phyloP scores from a whole-genome alignment of 1,140 invertebrate genomes.

The Ceratosolen fusciceps region DNA sequence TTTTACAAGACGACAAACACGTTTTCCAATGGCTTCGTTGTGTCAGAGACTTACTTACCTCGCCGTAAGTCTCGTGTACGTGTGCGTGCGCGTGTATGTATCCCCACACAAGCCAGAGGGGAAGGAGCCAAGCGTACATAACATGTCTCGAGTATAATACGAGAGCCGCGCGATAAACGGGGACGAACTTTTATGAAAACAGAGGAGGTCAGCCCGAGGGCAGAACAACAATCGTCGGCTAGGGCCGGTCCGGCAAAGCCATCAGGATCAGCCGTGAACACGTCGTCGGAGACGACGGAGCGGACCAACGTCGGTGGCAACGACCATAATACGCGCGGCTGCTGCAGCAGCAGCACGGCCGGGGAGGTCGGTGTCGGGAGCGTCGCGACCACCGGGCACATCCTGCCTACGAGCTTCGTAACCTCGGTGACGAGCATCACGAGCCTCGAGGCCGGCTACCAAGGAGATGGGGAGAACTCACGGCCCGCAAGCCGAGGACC shows the following conservation, averaged over 20 bases:
- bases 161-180: too few species aligned
- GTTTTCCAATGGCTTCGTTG: too few species aligned
- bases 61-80: too few species aligned
- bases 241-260: not conserved
- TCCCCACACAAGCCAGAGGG: too few species aligned
- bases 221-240: not conserved
- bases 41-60: too few species aligned
- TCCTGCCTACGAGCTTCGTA: constrained; percentile 78
- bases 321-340: too few species aligned
- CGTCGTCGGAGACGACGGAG: constrained; percentile 40
- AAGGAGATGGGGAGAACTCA: constrained; percentile 88
- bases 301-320: constrained; percentile 34
- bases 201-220: not conserved
- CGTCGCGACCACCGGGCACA: constrained; percentile 32
- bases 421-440: constrained; percentile 89
- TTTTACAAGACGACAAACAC: too few species aligned
- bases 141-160: too few species aligned
- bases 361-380: constrained; percentile 1
- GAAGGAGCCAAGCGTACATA: too few species aligned
- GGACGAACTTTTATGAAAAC: not conserved
- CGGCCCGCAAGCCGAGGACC: constrained; percentile 82
- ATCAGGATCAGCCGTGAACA: not conserved
- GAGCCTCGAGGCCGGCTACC: constrained; percentile 87
- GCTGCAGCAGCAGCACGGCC: not conserved
- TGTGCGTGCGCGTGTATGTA: too few species aligned